Conservation (phyloP, 2,797 vertebrate species). For the Bradypodion ventrale region DNA sequence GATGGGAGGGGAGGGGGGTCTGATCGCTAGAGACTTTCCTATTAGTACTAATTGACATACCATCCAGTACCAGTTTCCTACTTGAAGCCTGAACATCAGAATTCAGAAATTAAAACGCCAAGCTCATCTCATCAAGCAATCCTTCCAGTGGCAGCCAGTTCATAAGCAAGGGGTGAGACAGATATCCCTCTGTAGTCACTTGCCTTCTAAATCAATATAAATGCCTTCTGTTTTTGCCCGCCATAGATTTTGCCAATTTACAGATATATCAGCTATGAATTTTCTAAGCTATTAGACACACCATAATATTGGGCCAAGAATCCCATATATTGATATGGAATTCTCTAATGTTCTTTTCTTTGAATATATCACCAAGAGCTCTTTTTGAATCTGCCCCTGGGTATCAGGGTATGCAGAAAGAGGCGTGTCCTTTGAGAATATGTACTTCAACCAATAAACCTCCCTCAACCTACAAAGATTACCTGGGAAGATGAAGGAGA, state of each 20-base stretch:
- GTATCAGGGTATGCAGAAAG: no score
- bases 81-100: not conserved
- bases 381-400: no score
- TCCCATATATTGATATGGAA: no score
- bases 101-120: conserved; percentile 4
- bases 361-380: no score
- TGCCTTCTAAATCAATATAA: not conserved
- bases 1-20: not conserved
- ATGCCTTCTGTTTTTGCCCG: not conserved
- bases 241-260: not conserved
- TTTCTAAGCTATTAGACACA: not conserved
- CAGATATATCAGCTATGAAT: not conserved
- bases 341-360: no score
- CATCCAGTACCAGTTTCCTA: not conserved
- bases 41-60: conserved; percentile 8
- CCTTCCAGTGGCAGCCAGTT: not conserved
- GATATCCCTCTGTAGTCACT: not conserved
- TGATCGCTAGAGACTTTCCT: not conserved
- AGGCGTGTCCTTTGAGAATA: no score
- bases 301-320: no score
- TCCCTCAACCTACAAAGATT: not conserved
- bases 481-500: no score
- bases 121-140: not conserved
- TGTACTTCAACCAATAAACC: not conserved
- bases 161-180: not conserved